phyloP scores from a whole-genome alignment of 2,797 vertebrate genomes.

The Crenichthys baileyi region DNA sequence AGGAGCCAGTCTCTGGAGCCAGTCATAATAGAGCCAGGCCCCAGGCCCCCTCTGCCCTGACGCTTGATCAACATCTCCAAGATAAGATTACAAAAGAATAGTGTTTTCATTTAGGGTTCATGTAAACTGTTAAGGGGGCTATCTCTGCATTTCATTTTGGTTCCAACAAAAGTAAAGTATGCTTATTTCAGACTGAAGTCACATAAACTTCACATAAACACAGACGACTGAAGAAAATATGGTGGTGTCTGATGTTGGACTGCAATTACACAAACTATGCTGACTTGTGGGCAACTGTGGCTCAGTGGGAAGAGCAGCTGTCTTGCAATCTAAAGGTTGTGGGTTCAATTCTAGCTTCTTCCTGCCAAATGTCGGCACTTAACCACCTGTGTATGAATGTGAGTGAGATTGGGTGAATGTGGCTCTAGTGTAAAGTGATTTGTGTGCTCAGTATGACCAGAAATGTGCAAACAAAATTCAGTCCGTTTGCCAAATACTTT shows the following conservation, averaged over 20 bases:
- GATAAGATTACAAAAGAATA: constrained; percentile 86
- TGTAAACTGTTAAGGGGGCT: constrained; percentile 82
- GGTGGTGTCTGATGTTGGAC: constrained; percentile 33
- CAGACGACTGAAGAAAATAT: constrained; percentile 28
- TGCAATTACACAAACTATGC: constrained; percentile 22
- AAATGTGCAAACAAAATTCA: too few species aligned
- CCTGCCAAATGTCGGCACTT: too few species aligned
- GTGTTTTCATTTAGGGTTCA: constrained; percentile 82
- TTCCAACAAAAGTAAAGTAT: constrained; percentile 49
- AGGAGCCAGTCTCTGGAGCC: constrained; percentile 81
- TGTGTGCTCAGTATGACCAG: too few species aligned
- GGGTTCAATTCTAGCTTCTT: too few species aligned
- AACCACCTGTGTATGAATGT: too few species aligned
- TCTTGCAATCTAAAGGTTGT: too few species aligned
- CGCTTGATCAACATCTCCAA: constrained; percentile 79
- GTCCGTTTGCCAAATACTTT: too few species aligned
- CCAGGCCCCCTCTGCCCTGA: constrained; percentile 43
- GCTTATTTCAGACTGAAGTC: constrained; percentile 59
- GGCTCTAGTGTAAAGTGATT: too few species aligned
- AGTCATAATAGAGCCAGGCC: constrained; percentile 84
- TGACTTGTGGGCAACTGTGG: neutral
- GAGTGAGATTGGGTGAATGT: too few species aligned
- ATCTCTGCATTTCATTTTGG: constrained; percentile 57
- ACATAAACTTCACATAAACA: constrained; percentile 63
- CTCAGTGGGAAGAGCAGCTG: neutral